These are phyloP conservation scores for Scaptodrosophila latifasciaeformis DNA, from an alignment of 2,888 invertebrate genomes.

Conservation along the genomic window DNA sequence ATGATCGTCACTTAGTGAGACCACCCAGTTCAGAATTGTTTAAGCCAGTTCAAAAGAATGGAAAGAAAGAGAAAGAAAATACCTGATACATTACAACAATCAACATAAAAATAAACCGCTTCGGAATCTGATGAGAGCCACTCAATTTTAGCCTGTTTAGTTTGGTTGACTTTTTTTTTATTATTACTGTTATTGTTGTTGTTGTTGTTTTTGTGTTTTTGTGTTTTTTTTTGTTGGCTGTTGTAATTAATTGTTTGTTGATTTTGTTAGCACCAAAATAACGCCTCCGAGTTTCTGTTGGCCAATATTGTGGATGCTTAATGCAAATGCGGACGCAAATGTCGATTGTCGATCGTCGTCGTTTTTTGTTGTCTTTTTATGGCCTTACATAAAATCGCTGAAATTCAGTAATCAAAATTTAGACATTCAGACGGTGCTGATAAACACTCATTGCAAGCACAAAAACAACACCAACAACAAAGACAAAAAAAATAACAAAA, in stretches of 20 bases:
- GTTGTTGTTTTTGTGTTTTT: too few relatives aligned
- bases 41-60: conserved; percentile 38
- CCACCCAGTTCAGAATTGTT: conserved; percentile 43
- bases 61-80: neutral
- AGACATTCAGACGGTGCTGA: conserved; percentile 57
- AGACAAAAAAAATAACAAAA: too few relatives aligned
- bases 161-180: too few relatives aligned
- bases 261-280: conserved; percentile 56
- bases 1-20: conserved; percentile 24
- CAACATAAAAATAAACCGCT: neutral
- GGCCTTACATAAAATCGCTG: conserved; percentile 60
- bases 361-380: conserved; percentile 39
- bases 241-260: conserved; percentile 65
- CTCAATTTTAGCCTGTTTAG: too few relatives aligned
- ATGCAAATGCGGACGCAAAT: neutral
- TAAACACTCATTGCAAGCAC: conserved; percentile 56
- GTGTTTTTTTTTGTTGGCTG: too few relatives aligned
- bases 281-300: conserved; percentile 49
- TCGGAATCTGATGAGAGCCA: too few relatives aligned
- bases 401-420: conserved; percentile 68
- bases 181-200: too few relatives aligned
- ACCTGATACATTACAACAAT: neutral
- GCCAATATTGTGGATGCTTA: neutral
- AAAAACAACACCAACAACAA: conserved; percentile 37
- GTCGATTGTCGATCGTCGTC: neutral